Evolutionary conservation across 2,888 invertebrate species (phyloP), one percentile per base, ranked within the genome.

Genomic region (Tenthredo amoena): DNA sequence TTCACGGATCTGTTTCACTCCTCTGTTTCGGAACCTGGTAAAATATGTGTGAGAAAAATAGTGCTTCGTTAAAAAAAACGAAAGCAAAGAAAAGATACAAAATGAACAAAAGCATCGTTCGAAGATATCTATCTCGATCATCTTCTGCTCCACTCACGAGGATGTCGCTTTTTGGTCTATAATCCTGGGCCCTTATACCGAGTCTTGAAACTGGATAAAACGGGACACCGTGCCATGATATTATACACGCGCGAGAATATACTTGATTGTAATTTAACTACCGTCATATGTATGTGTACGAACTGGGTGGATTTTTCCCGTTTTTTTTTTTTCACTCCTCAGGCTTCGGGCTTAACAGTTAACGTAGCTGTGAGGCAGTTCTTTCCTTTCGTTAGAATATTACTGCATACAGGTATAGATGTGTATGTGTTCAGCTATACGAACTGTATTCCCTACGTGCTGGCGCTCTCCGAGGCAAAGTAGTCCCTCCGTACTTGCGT

Each of bases 261-360:
- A n/a, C 40, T 21, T 5, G 43, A 74, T 4, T 74, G 40, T 74
- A 74, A 74, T 74, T 74, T 12, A 43, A 3, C 43, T 26, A 43
- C 9, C n/a, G 72, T 40, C 43, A 34, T 43, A 74, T n/a, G 43
- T 21, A 12, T 43, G 40, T 21, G 72, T n/a, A 74, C 21, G n/a
- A n/a, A 21, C 81, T n/a, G 81, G 81, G 58, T 81, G 81, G 81
- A 81, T 81, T 81, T 81, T 81, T 81, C 81, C 81, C 40, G 81
- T 40, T 81, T 26, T 74, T 47, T 26, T 74, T 47, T 71, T 71
- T 81, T 58, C 81, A 81, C 40, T 62, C 2, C 62, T 62, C 37
- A 21, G 81, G 81, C 81, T 81, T 81, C 81, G 58, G 58, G 62
- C 81, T 81, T 81, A 58, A 62, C 62, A 81, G 40, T 40, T n/a